Conservation (phyloP, 2,113 vertebrate genomes). For the Paradisaea rubra region DNA sequence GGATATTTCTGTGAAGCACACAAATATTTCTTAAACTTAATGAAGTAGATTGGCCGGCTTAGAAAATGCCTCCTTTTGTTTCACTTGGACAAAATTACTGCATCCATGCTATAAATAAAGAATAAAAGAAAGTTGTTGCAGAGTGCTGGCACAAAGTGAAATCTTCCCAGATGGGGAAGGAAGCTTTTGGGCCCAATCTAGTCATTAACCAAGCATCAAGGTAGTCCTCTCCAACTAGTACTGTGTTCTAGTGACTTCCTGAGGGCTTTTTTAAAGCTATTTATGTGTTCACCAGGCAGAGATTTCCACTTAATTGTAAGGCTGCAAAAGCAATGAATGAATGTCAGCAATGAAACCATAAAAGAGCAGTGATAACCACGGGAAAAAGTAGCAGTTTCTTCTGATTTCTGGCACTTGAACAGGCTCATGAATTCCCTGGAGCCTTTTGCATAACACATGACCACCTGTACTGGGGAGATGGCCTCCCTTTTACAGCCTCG, state of each 20-base stretch:
- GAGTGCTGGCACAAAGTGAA: slow-evolving; percentile 21
- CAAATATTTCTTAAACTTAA: neutral
- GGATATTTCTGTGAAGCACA: neutral
- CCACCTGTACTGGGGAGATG: neutral
- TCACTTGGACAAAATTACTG: neutral
- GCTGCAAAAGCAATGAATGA: slow-evolving; percentile 3
- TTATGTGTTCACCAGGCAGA: slow-evolving; percentile 34
- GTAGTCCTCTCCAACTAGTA: slow-evolving; percentile 23
- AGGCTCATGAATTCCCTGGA: neutral
- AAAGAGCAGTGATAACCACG: neutral
- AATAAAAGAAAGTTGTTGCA: slow-evolving; percentile 36
- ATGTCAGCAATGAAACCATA: neutral
- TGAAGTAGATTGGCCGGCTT: neutral
- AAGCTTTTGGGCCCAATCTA: slow-evolving; percentile 42
- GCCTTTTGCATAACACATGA: neutral
- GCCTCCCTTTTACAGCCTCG: neutral
- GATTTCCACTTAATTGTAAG: slow-evolving; percentile 30
- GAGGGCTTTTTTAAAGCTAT: slow-evolving; percentile 26
- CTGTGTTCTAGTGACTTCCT: slow-evolving; percentile 41
- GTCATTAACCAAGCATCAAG: slow-evolving; percentile 30
- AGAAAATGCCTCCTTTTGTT: neutral
- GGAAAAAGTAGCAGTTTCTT: neutral
- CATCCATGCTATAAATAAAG: slow-evolving; percentile 1
- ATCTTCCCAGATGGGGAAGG: slow-evolving; percentile 29
- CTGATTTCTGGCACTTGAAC: neutral